Evolutionary conservation across 2,113 vertebrate species (phyloP).

Genomic region (Aspiorhynchus laticeps): DNA sequence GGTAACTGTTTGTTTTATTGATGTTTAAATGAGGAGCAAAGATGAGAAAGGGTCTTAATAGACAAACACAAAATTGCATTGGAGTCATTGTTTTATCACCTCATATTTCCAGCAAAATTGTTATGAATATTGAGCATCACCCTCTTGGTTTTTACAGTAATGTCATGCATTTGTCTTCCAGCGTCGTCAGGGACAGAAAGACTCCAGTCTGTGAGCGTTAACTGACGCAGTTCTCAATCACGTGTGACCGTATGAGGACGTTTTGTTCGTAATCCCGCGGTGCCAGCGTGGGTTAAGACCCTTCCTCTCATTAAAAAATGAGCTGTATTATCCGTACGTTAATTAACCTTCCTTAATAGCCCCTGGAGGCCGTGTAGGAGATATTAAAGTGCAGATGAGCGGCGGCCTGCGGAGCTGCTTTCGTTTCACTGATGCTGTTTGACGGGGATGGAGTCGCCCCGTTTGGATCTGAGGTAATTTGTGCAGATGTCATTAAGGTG

Average conservation of each 20-base stretch:
- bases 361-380: slow-evolving; percentile 62
- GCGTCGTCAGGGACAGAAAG: neutral
- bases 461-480: neutral
- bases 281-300: slow-evolving; percentile 16
- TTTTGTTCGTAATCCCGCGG: neutral
- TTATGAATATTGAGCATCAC: neutral
- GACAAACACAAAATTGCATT: neutral
- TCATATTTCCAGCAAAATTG: neutral
- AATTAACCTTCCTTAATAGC: slow-evolving; percentile 69
- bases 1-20: neutral
- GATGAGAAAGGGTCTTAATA: neutral
- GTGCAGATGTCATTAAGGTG: neutral
- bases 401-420: slow-evolving; percentile 42
- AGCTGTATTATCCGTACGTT: slow-evolving; percentile 61
- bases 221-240: slow-evolving; percentile 40
- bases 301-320: slow-evolving; percentile 53
- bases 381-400: slow-evolving; percentile 61
- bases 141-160: neutral
- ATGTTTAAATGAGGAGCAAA: neutral
- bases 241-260: neutral
- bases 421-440: neutral
- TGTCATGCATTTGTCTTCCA: neutral
- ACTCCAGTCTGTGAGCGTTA: slow-evolving; percentile 44
- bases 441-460: slow-evolving; percentile 48
- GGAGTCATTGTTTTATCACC: neutral